Evolutionary conservation across 2,113 vertebrate genomes (phyloP), one percentile per base, ranked within the genome.

Genomic region (Leuciscus idus): DNA sequence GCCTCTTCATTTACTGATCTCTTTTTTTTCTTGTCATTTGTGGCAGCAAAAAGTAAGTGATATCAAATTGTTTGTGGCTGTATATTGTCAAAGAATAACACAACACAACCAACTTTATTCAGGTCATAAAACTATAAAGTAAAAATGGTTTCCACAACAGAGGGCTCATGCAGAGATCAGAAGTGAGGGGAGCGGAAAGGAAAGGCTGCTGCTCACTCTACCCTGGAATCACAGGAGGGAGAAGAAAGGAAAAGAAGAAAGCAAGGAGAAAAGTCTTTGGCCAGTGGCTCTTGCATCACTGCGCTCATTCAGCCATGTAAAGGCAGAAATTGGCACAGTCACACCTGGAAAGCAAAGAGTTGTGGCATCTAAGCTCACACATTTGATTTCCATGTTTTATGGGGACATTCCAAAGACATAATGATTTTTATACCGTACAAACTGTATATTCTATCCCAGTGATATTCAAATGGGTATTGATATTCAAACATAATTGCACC

Each of bases 221-320:
- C 76, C 10, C 66, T 74, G 79, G 59, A 48, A 48, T 73, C 78
- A 86, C 43, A 81, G 48, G 62, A 72, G 30, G 48, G 57, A 62
- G 39, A 77, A 74, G 9, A 87, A 6, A 28, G 70, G 36, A 3
- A 62, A 57, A 72, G 43, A 68, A 30, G 66, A 79, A 73, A 30
- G 75, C 30, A 30, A 9, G 74, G 52, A 28, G 75, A 26, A 79
- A 84, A 73, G 55, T 46, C 39, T 64, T 81, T 81, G 80, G 46
- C 17, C 80, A 66, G 80, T 70, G 26, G 46, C 62, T 82, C 61
- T 82, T 66, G 57, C 59, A 81, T 81, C 50, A 57, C 15, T 64
- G 10, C 4, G 78, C 39, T 80, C 55, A 50, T 86, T 86, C 85
- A 80, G 39, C 62, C 85, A n/a, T 81, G 57, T 62, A 74, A 86